Evolutionary conservation across 2,888 invertebrate genomes (phyloP).

Genomic region (Patella depressa): DNA sequence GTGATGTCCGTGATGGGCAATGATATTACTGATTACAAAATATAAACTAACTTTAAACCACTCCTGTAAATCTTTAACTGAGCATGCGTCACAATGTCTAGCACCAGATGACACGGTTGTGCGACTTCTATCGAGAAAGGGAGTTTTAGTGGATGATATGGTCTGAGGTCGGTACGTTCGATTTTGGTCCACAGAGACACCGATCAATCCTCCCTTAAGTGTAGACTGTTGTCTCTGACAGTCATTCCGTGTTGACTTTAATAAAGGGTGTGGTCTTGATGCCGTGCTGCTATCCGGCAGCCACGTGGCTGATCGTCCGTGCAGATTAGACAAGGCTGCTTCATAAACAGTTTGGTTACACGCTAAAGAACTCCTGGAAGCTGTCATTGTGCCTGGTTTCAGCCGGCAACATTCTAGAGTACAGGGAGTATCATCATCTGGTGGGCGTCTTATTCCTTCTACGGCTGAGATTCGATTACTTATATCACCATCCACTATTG

Average conservation of each 20-base stretch:
- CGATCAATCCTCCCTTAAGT: background rate
- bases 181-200: background rate
- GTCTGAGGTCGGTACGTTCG: background rate
- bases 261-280: background rate
- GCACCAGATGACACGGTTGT: background rate
- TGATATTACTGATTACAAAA: too few relatives aligned
- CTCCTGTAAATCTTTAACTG: background rate
- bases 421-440: background rate
- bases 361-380: background rate
- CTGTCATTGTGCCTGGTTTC: background rate
- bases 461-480: too few relatives aligned
- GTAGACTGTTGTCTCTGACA: background rate
- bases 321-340: background rate
- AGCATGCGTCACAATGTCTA: slow-evolving; percentile 2
- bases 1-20: too few relatives aligned
- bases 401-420: background rate
- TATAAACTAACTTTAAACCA: background rate
- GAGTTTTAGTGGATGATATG: background rate
- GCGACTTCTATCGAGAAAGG: background rate
- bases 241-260: background rate
- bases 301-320: background rate
- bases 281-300: background rate
- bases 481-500: background rate
- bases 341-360: background rate
- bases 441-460: background rate